phyloP scores from a whole-genome alignment of 2,888 invertebrate species.

The Volucella inflata region DNA sequence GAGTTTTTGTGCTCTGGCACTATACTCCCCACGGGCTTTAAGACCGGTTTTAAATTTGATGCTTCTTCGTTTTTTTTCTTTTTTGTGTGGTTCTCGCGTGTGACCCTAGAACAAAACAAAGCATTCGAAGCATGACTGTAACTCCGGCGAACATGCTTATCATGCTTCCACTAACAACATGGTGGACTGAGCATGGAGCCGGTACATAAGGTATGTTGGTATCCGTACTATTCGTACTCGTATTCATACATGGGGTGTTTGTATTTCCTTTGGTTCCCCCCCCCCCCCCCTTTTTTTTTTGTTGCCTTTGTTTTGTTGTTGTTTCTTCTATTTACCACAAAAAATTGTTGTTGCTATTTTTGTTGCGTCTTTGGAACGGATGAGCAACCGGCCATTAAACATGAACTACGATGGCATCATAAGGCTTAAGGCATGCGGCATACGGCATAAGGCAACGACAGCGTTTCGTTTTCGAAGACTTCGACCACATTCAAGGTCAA shows the following conservation, averaged over 20 bases:
- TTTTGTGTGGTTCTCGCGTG: constrained; percentile 29
- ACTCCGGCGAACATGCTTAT: constrained; percentile 29
- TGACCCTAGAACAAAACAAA: constrained; percentile 45
- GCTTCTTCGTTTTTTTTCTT: constrained; percentile 46
- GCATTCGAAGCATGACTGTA: constrained; percentile 48
- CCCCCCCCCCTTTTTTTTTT: no score
- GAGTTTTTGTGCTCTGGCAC: neutral
- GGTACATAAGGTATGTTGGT: neutral
- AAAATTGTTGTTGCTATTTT: constrained; percentile 30
- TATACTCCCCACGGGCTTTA: constrained; percentile 14
- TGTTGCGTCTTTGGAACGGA: constrained; percentile 27
- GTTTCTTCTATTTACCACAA: constrained; percentile 38
- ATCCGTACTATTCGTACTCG: neutral
- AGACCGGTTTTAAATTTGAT: constrained; percentile 56
- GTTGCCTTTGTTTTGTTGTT: neutral
- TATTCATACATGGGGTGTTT: neutral
- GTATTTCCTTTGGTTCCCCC: constrained; percentile 18
- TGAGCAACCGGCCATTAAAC: constrained; percentile 53
- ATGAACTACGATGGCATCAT: constrained; percentile 15
- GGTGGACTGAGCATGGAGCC: neutral
- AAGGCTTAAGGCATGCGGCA: neutral
- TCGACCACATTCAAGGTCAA: constrained; percentile 72
- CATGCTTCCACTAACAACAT: constrained; percentile 28
- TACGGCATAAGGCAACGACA: constrained; percentile 42
- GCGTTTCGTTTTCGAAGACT: constrained; percentile 65